A percentile compares a stretch with the other conserved stretches of the same genome.
Conservation (phyloP, 2,113 vertebrate species). For the Butorides virescens region DNA sequence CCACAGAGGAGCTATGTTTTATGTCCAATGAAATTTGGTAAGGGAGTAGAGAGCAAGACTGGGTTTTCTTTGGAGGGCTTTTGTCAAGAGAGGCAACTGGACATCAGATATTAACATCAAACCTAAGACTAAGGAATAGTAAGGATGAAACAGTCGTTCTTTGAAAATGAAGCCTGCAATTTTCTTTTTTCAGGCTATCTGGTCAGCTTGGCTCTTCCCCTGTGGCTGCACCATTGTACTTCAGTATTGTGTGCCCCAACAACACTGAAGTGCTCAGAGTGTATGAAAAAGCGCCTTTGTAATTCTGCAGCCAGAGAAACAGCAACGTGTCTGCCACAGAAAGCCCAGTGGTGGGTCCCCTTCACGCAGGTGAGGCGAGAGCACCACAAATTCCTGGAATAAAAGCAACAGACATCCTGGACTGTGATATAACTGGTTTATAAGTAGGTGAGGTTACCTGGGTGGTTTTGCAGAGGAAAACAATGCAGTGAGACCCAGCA, state of each 20-base stretch:
- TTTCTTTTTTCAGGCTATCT: background rate
- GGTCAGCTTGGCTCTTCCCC: background rate
- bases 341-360: background rate
- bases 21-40: background rate
- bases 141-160: background rate
- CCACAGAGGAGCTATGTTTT: background rate
- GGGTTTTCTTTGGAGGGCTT: background rate
- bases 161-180: background rate
- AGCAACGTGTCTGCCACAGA: background rate
- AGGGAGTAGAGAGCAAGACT: background rate
- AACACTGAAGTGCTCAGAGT: background rate
- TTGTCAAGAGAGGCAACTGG: background rate
- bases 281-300: background rate
- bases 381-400: background rate
- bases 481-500: background rate
- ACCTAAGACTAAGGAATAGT: background rate
- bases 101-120: background rate
- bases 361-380: background rate
- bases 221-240: background rate
- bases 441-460: background rate
- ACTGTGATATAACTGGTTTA: background rate
- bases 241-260: background rate
- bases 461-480: background rate
- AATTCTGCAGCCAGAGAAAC: background rate
- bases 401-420: background rate